A percentile compares a stretch with the other conserved stretches of the same genome.
These are phyloP conservation scores for Macrophya annulata DNA, from an alignment of 2,888 invertebrate species.

Conservation along the genomic window DNA sequence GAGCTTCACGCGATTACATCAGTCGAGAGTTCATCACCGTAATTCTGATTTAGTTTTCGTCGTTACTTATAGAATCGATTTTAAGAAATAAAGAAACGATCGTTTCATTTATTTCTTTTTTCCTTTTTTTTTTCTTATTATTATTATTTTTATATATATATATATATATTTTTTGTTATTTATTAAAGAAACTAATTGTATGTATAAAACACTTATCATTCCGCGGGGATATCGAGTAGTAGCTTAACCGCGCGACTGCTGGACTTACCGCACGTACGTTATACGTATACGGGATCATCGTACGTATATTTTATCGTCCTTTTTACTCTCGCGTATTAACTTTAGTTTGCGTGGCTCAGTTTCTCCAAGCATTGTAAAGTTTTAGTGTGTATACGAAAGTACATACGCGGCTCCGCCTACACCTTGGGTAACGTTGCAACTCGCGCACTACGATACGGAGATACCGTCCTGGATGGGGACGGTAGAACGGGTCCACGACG, in stretches of 20 bases:
- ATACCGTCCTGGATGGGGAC: conserved; percentile 78
- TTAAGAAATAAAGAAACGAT: too few species aligned
- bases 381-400: background rate
- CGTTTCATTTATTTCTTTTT: too few species aligned
- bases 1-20: background rate
- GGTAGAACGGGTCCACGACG: conserved; percentile 69
- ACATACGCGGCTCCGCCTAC: conserved; percentile 39
- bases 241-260: conserved; percentile 30
- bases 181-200: too few species aligned
- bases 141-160: too few species aligned
- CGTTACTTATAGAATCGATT: background rate
- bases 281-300: background rate
- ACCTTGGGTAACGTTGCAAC: conserved; percentile 43
- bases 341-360: conserved; percentile 74
- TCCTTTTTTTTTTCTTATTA: too few species aligned
- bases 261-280: background rate
- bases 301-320: conserved; percentile 6
- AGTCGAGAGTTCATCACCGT: background rate
- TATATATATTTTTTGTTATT: too few species aligned
- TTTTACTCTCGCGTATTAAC: conserved; percentile 72
- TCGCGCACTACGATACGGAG: conserved; percentile 66
- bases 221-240: conserved; percentile 16
- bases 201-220: background rate
- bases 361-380: background rate
- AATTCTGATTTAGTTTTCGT: background rate